Evolutionary conservation across 2,797 vertebrate genomes (phyloP).

Genomic region (Microchirus variegatus): DNA sequence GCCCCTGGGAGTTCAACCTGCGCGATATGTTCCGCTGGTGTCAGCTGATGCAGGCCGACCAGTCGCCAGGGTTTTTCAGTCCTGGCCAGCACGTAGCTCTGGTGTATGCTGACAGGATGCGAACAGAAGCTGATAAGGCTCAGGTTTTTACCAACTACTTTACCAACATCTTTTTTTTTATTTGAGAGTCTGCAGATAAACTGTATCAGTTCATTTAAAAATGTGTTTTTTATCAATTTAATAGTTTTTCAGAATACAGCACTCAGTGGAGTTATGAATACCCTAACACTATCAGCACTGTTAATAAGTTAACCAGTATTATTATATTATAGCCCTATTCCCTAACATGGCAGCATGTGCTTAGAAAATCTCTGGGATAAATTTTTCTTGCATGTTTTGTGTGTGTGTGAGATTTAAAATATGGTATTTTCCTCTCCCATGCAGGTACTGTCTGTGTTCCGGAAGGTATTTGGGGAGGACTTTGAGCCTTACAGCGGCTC

Average conservation of each 20-base stretch:
- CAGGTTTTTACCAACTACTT: too few species aligned
- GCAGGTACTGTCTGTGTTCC: conserved; percentile 89
- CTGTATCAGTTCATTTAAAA: too few species aligned
- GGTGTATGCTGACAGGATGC: conserved; percentile 95
- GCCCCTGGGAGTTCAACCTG: conserved; percentile 98
- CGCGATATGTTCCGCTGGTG: conserved; percentile 98
- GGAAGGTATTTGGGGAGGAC: conserved; percentile 86
- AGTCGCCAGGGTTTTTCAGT: conserved; percentile 90
- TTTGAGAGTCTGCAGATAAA: too few species aligned
- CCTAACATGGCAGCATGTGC: too few species aligned
- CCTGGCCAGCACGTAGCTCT: conserved; percentile 93
- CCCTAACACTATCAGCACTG: too few species aligned
- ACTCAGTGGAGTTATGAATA: too few species aligned
- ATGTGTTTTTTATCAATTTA: too few species aligned
- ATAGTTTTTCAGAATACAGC: too few species aligned
- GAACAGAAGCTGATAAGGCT: conserved; percentile 88
- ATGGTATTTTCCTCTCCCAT: conserved; percentile 8
- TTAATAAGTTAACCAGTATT: too few species aligned
- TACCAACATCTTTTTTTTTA: too few species aligned
- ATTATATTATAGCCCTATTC: too few species aligned
- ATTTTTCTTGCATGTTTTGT: neutral
- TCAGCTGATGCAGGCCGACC: conserved; percentile 95
- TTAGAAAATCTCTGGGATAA: too few species aligned
- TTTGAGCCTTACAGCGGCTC: conserved; percentile 86
- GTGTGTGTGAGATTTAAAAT: neutral